Evolutionary conservation across 2,888 invertebrate genomes (phyloP).

Genomic region (Hermodice carunculata): DNA sequence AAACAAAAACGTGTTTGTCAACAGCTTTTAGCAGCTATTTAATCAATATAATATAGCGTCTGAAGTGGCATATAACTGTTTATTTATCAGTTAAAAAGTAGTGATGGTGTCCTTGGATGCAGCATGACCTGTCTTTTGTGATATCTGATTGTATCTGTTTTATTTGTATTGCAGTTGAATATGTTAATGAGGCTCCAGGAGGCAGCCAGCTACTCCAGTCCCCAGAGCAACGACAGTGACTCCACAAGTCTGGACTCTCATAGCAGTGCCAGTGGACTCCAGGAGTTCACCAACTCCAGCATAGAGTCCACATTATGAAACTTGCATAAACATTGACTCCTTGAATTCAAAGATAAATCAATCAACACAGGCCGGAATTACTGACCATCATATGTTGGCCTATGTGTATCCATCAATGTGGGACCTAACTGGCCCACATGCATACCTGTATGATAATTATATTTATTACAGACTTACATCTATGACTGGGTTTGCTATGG

Average conservation of each 20-base stretch:
- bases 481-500: no score
- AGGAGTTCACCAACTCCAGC: not conserved
- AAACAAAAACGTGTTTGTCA: no score
- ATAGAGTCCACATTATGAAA: constrained; percentile 3
- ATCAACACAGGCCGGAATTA: no score
- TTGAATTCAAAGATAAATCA: no score
- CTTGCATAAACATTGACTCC: no score
- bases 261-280: constrained; percentile 43
- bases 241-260: constrained; percentile 78
- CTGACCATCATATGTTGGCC: no score
- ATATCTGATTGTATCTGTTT: not conserved
- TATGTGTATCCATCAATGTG: no score
- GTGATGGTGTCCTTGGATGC: not conserved
- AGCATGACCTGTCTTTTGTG: not conserved
- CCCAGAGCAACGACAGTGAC: constrained; percentile 90
- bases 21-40: no score
- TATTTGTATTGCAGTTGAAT: constrained; percentile 78
- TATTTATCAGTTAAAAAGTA: not conserved
- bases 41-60: no score
- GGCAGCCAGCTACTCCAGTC: constrained; percentile 78
- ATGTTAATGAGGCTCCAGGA: constrained; percentile 93
- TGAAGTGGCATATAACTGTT: not conserved
- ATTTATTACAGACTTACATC: no score
- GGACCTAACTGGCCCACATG: no score
- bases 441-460: no score